Evolutionary conservation across 2,113 vertebrate species (phyloP).

Genomic region (Stomatorhinus ivindoensis): DNA sequence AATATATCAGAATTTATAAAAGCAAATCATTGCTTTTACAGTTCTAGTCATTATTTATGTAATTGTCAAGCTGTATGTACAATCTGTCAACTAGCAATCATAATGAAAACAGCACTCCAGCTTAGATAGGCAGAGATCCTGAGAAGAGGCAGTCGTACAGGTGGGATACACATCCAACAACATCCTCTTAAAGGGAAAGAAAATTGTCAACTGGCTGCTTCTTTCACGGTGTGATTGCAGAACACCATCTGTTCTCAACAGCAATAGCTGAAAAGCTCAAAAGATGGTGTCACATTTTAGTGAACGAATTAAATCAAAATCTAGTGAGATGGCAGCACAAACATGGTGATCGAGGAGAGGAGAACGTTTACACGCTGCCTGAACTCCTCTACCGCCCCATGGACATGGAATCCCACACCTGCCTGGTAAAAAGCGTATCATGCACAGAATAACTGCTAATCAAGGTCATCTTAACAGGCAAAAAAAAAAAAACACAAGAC

Average conservation of each 20-base stretch:
- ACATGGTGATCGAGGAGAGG: neutral
- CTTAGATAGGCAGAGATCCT: slow-evolving; percentile 36
- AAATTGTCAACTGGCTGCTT: neutral
- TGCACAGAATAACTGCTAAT: slow-evolving; percentile 37
- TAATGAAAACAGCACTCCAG: neutral
- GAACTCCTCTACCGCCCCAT: neutral
- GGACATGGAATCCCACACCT: neutral
- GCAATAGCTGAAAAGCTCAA: slow-evolving; percentile 21
- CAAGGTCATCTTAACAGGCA: slow-evolving; percentile 34
- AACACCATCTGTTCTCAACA: slow-evolving; percentile 3
- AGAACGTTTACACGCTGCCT: neutral
- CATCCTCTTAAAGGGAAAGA: neutral
- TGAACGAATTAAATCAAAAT: neutral
- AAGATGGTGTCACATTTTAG: slow-evolving; percentile 26
- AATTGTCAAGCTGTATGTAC: neutral
- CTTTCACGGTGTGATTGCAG: neutral
- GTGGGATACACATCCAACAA: slow-evolving; percentile 14
- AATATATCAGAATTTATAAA: neutral
- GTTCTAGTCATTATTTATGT: neutral
- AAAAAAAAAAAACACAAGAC: neutral
- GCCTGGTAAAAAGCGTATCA: slow-evolving; percentile 43
- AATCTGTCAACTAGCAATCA: neutral
- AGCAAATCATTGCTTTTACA: neutral
- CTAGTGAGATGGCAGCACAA: neutral
- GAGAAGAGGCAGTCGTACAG: slow-evolving; percentile 29